Evolutionary conservation across 2,888 invertebrate genomes (phyloP), one percentile per base, ranked within the genome.

Genomic region (Pristionchus fissidentatus): DNA sequence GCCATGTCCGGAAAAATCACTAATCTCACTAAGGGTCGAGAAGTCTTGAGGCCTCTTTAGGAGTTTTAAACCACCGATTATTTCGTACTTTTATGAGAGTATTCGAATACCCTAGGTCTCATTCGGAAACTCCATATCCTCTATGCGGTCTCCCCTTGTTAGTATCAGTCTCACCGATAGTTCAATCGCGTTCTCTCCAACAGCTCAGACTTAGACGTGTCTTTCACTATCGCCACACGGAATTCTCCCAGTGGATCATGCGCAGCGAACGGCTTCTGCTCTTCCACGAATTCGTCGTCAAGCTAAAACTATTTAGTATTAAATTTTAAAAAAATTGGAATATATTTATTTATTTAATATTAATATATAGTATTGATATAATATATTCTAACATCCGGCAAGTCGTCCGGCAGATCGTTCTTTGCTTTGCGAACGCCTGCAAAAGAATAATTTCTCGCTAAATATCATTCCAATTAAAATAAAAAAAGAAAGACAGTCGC

Each of bases 181-280:
- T 49, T 79, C 26, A 79, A 29, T 15, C 79, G 32, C 1, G 57
- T 79, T 46, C 57, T 22, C 57, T 79, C 79, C 38, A 79, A 26
- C 38, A 79, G 26, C 3, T 1, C 22, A 8, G 55, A 55, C 7
- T 22, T 38, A 3, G 79, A 79, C 13, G n/a, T 38, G 26, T 79
- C 79, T 10, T 41, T 55, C 26, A 22, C 43, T 5, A 38, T 38
- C 10, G 79, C 35, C 13, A 79, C 55, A 22, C 38, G 22, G 43
- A 79, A 79, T 29, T 55, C 41, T 10, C n/a, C n/a, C 35, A 79
- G 57, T n/a, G 79, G 79, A 5, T 79, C 49, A 32, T 75, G 49
- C 8, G 46, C 75, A 32, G 10, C 22, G 70, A 70, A 70, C 4
- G 70, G 70, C 70, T 70, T 70, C 70, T 70, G 70, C n/a, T 70